Conservation (phyloP, 2,888 invertebrate species). For the Apotomis capreana region DNA sequence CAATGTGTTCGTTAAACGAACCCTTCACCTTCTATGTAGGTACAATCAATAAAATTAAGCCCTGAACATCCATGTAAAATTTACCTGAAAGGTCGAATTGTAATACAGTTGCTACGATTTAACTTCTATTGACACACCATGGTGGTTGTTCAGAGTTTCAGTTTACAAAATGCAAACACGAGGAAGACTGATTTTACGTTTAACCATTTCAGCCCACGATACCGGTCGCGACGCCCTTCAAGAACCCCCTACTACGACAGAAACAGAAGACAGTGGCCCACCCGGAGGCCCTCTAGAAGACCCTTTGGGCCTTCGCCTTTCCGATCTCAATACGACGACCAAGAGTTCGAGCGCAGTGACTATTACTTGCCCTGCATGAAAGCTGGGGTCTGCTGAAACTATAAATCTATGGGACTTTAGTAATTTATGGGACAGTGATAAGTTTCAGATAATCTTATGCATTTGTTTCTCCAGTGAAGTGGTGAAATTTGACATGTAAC, state of each 20-base stretch:
- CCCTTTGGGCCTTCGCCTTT: conserved; percentile 46
- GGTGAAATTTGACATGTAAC: background rate
- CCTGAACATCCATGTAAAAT: no score
- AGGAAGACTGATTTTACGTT: background rate
- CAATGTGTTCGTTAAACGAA: no score
- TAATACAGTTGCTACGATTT: no score
- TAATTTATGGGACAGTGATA: conserved; percentile 9
- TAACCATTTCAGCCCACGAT: conserved; percentile 58
- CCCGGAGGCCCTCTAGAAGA: conserved; percentile 52
- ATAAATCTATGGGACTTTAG: background rate
- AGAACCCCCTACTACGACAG: conserved; percentile 67
- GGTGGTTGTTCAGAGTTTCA: no score
- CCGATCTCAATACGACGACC: conserved; percentile 55
- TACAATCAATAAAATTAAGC: no score
- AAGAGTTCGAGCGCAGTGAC: conserved; percentile 59
- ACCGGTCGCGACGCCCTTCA: conserved; percentile 63
- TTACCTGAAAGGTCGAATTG: no score
- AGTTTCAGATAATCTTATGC: background rate
- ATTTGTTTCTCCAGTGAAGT: background rate
- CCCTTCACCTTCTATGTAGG: no score
- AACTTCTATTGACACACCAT: no score
- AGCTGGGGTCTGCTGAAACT: conserved; percentile 63
- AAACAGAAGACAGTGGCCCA: conserved; percentile 64
- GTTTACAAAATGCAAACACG: no score
- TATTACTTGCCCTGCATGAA: conserved; percentile 63